Evolutionary conservation across 2,888 invertebrate genomes (phyloP).

Genomic region (Ormyrus rosae): DNA sequence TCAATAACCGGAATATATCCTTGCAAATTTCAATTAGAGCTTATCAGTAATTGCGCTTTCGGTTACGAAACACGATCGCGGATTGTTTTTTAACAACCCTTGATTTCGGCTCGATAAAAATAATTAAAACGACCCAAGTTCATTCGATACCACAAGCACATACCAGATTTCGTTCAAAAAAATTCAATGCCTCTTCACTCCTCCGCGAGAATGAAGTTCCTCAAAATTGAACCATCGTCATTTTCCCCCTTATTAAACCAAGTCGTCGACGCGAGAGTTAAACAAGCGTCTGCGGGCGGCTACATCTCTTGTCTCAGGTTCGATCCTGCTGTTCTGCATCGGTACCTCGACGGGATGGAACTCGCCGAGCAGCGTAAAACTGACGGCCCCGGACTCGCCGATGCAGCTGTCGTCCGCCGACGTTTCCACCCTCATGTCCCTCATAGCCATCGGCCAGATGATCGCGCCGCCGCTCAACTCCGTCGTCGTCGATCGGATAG

Average conservation of each 20-base stretch:
- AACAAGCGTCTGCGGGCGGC: too few relatives aligned
- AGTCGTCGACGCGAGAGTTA: too few relatives aligned
- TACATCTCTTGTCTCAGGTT: conserved; percentile 44
- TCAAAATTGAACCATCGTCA: too few relatives aligned
- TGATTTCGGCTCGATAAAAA: too few relatives aligned
- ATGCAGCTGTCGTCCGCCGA: conserved; percentile 60
- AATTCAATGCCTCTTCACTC: too few relatives aligned
- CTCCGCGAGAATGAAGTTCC: too few relatives aligned
- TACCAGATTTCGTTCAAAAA: too few relatives aligned
- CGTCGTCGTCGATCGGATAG: conserved; percentile 62
- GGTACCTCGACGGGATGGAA: conserved; percentile 65
- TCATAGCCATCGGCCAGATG: conserved; percentile 60
- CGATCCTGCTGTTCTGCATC: conserved; percentile 57
- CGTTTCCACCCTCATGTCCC: conserved; percentile 63
- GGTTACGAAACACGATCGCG: not conserved
- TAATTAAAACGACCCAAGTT: too few relatives aligned
- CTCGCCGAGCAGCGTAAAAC: conserved; percentile 62
- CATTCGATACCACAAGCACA: too few relatives aligned
- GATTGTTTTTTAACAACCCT: too few relatives aligned
- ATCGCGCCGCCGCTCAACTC: conserved; percentile 60
- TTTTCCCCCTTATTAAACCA: too few relatives aligned
- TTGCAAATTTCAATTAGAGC: not conserved
- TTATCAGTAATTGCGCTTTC: not conserved
- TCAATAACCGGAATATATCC: not conserved
- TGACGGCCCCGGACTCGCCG: conserved; percentile 62